Evolutionary conservation across 2,797 vertebrate species (phyloP).

Genomic region (Galago senegalensis): DNA sequence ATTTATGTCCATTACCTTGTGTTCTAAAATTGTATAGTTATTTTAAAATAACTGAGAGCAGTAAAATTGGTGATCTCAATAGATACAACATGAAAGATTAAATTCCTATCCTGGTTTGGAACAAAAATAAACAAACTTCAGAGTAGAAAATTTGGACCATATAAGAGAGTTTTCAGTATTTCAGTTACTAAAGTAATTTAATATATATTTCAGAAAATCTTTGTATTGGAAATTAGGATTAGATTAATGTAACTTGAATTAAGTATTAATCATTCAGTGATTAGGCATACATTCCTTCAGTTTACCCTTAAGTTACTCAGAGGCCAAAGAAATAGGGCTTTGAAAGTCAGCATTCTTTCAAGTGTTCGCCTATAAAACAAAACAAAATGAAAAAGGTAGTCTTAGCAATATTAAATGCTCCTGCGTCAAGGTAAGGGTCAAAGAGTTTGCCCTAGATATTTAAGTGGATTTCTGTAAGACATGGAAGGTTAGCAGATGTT

Average conservation of each 20-base stretch:
- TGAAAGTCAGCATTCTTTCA: not conserved
- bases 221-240: not conserved
- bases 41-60: not conserved
- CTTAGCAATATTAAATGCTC: not conserved
- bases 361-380: not conserved
- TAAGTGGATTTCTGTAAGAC: not conserved
- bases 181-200: not conserved
- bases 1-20: not conserved
- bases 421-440: not conserved
- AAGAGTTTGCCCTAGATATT: not conserved
- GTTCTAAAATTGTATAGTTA: not conserved
- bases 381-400: not conserved
- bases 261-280: not conserved
- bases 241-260: not conserved
- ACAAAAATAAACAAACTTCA: not conserved
- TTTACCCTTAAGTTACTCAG: constrained; percentile 25
- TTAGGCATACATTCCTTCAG: not conserved
- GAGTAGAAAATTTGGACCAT: not conserved
- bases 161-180: not conserved
- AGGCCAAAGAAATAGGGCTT: not conserved
- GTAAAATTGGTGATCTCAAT: not conserved
- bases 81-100: not conserved
- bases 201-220: not conserved
- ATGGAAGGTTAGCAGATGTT: not conserved
- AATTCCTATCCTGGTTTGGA: not conserved